Conservation (phyloP, 30 jellyfish, hydroid and myxozoan species). For the Aurelia aurita complex sp. Pacific region DNA sequence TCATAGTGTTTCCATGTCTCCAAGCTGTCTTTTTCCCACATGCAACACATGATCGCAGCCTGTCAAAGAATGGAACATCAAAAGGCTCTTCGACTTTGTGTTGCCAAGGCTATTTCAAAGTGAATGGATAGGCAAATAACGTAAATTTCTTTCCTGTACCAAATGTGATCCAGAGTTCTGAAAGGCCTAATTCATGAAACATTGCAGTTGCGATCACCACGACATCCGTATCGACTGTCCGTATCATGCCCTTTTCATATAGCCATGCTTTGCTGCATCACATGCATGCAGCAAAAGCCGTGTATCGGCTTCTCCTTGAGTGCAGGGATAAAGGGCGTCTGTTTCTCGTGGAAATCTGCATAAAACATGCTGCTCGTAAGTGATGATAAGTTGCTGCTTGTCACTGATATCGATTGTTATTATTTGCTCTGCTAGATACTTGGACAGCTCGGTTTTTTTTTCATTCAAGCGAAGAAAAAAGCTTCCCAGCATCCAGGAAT, state of each 20-base stretch:
- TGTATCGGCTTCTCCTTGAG: slow-evolving; percentile 58
- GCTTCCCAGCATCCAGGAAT: slow-evolving; percentile 41
- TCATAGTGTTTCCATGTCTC: slow-evolving; percentile 29
- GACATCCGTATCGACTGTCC: slow-evolving; percentile 57
- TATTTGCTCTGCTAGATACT: slow-evolving; percentile 23
- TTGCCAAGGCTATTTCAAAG: slow-evolving; percentile 19
- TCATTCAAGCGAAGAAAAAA: slow-evolving; percentile 32
- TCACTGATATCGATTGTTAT: background rate
- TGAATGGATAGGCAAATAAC: slow-evolving; percentile 34
- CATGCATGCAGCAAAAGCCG: background rate
- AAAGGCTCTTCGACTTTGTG: background rate
- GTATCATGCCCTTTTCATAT: background rate
- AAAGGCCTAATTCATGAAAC: background rate
- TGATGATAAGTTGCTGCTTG: slow-evolving; percentile 16
- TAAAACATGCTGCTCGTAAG: slow-evolving; percentile 19
- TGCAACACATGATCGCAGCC: slow-evolving; percentile 41
- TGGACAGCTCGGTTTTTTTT: slow-evolving; percentile 54
- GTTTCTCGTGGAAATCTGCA: slow-evolving; percentile 4
- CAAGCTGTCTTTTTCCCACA: slow-evolving; percentile 48
- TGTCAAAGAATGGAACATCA: slow-evolving; percentile 30
- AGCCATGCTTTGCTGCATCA: slow-evolving; percentile 38
- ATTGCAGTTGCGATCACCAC: slow-evolving; percentile 28
- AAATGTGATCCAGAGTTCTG: slow-evolving; percentile 41
- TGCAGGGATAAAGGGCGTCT: slow-evolving; percentile 17
- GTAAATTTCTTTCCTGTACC: slow-evolving; percentile 37